Conservation (phyloP, 1,140 invertebrate genomes). For the Triops cancriformis region DNA sequence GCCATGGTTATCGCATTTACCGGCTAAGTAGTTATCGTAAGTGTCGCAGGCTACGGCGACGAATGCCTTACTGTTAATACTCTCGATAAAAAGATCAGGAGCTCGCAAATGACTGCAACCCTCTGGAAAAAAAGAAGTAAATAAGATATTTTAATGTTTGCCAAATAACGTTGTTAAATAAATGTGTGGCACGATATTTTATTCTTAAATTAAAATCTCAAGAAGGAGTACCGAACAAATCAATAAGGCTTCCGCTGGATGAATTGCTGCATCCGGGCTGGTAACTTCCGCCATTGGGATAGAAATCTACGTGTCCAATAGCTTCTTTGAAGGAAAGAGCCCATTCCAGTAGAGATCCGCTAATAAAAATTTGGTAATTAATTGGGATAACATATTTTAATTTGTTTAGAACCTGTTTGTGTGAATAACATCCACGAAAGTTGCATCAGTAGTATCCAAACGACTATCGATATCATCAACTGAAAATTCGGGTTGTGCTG, state of each 20-base stretch:
- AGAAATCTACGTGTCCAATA: conserved; percentile 52
- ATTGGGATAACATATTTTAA: conserved; percentile 40
- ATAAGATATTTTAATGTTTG: too few relatives aligned
- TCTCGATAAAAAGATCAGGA: conserved; percentile 45
- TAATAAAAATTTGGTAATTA: conserved; percentile 41
- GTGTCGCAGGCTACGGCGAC: conserved; percentile 26
- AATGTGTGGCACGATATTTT: too few relatives aligned
- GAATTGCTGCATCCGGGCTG: conserved; percentile 54
- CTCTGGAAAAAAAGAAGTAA: conserved; percentile 34
- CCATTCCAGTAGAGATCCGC: conserved; percentile 39
- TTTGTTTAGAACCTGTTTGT: conserved; percentile 43
- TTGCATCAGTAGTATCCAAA: conserved; percentile 42
- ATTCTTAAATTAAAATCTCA: too few relatives aligned
- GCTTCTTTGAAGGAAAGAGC: conserved; percentile 45
- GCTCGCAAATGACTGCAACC: conserved; percentile 45
- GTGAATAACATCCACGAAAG: conserved; percentile 49
- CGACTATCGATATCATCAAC: conserved; percentile 38
- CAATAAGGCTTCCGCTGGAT: conserved; percentile 29
- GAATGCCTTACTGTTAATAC: conserved; percentile 37
- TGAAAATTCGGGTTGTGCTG: conserved; percentile 46
- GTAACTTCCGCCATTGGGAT: conserved; percentile 51
- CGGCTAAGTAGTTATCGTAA: conserved; percentile 28
- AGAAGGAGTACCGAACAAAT: conserved; percentile 32
- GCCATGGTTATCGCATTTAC: conserved; percentile 21
- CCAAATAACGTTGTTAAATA: too few relatives aligned